Conservation (phyloP, 2,797 vertebrate species). For the Bucorvus abyssinicus region DNA sequence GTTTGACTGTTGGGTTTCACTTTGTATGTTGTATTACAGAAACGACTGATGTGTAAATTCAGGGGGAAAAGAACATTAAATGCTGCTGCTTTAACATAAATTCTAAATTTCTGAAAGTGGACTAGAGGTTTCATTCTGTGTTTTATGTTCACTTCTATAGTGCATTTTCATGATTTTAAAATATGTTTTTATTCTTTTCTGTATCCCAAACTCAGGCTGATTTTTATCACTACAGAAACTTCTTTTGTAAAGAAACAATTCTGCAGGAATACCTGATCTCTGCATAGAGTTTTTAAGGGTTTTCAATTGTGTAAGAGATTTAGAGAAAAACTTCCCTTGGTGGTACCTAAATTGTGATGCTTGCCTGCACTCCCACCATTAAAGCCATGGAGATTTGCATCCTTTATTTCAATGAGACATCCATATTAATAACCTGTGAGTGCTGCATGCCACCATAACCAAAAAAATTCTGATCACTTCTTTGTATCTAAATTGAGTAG, state of each 20-base stretch:
- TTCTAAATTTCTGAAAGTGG: neutral
- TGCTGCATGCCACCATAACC: too few relatives aligned
- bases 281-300: neutral
- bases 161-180: neutral
- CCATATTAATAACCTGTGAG: neutral
- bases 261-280: neutral
- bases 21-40: neutral
- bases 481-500: neutral
- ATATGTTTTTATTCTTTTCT: neutral
- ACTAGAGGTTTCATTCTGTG: neutral
- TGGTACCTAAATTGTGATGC: neutral
- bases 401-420: neutral
- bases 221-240: neutral
- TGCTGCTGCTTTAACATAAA: neutral
- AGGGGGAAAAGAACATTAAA: too few relatives aligned
- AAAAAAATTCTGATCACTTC: neutral
- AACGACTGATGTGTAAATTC: neutral
- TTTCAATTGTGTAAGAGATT: neutral
- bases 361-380: neutral
- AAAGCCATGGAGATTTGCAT: neutral
- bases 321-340: neutral
- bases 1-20: neutral
- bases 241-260: neutral
- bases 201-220: neutral
- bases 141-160: neutral